phyloP scores from a whole-genome alignment of 2,888 invertebrate genomes.

The Perdita meconis region DNA sequence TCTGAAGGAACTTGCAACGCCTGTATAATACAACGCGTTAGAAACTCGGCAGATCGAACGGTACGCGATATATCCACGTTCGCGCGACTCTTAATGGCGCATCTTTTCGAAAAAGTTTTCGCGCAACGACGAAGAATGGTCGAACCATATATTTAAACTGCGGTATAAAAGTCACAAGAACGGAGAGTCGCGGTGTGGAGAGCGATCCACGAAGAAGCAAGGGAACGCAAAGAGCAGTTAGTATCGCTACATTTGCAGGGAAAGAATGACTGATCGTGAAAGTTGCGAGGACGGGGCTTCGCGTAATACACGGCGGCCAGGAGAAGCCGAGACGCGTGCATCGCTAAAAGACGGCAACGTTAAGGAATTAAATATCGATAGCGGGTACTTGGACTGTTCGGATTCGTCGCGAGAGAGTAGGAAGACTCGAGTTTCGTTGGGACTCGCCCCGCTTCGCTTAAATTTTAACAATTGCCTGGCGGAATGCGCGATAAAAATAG shows the following conservation, averaged over 20 bases:
- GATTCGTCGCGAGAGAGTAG: neutral
- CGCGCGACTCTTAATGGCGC: slow-evolving; percentile 56
- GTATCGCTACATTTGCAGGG: slow-evolving; percentile 71
- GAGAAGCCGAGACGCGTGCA: slow-evolving; percentile 38
- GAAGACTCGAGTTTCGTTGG: neutral
- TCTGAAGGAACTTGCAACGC: too few relatives aligned
- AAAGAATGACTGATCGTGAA: slow-evolving; percentile 70
- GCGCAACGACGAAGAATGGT: slow-evolving; percentile 67
- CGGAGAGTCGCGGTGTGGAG: slow-evolving; percentile 4
- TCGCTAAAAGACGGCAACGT: too few relatives aligned
- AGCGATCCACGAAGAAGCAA: neutral
- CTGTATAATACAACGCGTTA: slow-evolving; percentile 37
- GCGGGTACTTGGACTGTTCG: too few relatives aligned
- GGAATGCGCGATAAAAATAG: slow-evolving; percentile 19
- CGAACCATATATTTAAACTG: slow-evolving; percentile 68
- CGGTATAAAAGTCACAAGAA: slow-evolving; percentile 57
- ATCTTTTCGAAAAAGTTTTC: slow-evolving; percentile 66
- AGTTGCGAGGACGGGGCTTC: slow-evolving; percentile 58
- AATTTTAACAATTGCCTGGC: slow-evolving; percentile 8
- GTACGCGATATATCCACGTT: slow-evolving; percentile 41
- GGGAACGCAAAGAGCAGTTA: slow-evolving; percentile 66
- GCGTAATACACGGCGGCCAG: slow-evolving; percentile 45
- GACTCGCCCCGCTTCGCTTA: neutral
- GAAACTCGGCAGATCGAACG: slow-evolving; percentile 45
- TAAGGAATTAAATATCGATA: too few relatives aligned